A percentile compares a stretch with the other conserved stretches of the same genome.
Conservation (phyloP, 2,797 vertebrate species). For the Mustela erminea region DNA sequence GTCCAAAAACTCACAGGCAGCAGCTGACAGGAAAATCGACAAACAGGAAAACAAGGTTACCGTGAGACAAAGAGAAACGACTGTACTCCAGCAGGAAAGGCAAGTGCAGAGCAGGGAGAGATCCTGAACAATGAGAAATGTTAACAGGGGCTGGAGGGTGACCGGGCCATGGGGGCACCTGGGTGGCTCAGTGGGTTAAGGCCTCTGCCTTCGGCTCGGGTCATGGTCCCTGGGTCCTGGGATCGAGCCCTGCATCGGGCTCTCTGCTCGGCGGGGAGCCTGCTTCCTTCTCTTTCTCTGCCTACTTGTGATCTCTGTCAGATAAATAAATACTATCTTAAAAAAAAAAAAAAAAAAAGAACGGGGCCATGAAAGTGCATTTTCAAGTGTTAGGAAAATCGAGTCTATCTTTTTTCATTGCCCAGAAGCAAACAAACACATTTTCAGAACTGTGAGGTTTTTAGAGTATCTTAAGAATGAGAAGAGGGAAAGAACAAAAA, state of each 20-base stretch:
- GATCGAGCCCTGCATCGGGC: too few relatives aligned
- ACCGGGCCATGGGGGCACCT: background rate
- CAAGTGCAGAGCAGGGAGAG: background rate
- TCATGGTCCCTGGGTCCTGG: too few relatives aligned
- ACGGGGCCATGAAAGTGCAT: background rate
- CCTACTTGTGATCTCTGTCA: too few relatives aligned
- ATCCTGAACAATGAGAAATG: accelerated
- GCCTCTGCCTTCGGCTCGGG: too few relatives aligned
- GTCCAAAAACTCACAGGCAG: constrained; percentile 96
- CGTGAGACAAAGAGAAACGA: background rate
- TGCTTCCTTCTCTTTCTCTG: too few relatives aligned
- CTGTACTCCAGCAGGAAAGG: accelerated
- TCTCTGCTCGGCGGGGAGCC: too few relatives aligned
- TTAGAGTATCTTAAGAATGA: background rate
- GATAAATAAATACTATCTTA: too few relatives aligned
- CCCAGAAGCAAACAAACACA: background rate
- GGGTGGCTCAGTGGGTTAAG: too few relatives aligned
- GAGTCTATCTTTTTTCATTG: constrained; percentile 59
- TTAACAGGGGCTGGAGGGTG: background rate
- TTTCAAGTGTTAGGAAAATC: constrained; percentile 34
- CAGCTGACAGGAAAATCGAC: constrained; percentile 87
- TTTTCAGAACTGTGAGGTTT: background rate
- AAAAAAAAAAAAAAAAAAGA: background rate
- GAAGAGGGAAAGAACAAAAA: constrained; percentile 47
- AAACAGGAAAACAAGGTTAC: constrained; percentile 33